Base-by-base conservation (phyloP, 2,888 invertebrate species). In the Tiliacea aurago region DNA sequence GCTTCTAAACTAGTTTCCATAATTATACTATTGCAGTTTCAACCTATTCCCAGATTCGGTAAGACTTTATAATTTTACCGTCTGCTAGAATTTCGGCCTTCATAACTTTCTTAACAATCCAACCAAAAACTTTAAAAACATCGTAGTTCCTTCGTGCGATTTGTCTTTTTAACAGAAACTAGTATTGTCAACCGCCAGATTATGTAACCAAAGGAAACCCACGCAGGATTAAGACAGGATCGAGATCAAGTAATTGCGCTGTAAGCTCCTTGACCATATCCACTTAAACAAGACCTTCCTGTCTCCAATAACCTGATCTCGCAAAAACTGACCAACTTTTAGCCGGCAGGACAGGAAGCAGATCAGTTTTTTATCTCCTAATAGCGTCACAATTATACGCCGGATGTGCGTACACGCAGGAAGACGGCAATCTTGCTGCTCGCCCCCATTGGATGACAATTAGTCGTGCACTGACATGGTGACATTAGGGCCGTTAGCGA, bases 381-480 rank as follows among this genome's bases (percentile, higher is more conserved):
- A 81, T 73, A 78, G 73, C 76, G 63, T 66, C 74, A 78, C 75
- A 87, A 85, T 87, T 85, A 85, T 74, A 69, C 61, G 58, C 78
- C 86, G 85, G 85, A 86, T 63, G 85, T 83, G 71, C 73, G 73
- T 58, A 58, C 13, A 20, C 68, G 82, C 92, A 88, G 93, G 92
- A 92, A 90, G 89, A 65, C 68, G 81, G 83, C 90, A 91, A 92
- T 92, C 89, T 82, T 82, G 76, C 64, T 62, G 70, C 59, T 75
- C 76, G 80, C 70, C 83, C 85, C 84, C 83, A 89, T 90, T 86
- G 87, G 86, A 76, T 70, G 80, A 76, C 86, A 87, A 89, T 90
- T 89, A 91, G 80, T 70, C 62, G 77, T 75, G 73, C 76, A 74
- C 69, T 80, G 78, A 77, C 77, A 80, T 78, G 72, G 51, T 64